Conservation (phyloP, 1,140 invertebrate species). For the Psilanteris sp. region DNA sequence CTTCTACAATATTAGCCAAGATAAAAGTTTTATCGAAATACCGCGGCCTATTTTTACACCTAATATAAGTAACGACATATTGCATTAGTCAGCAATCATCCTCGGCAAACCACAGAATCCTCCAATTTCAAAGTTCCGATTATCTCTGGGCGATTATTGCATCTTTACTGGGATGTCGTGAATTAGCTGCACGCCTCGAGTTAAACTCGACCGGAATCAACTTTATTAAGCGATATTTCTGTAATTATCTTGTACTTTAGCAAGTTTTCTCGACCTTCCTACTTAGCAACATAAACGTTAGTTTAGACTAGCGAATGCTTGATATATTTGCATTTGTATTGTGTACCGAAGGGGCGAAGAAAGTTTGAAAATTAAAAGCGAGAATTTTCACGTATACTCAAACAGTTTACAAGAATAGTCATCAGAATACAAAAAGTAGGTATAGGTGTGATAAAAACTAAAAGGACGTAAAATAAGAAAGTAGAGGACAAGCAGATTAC, state of each 20-base stretch:
- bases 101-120: slow-evolving; percentile 30
- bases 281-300: slow-evolving; percentile 46
- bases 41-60: slow-evolving; percentile 36
- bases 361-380: slow-evolving; percentile 73
- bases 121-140: slow-evolving; percentile 75
- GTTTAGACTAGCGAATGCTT: slow-evolving; percentile 11
- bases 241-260: slow-evolving; percentile 75
- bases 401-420: slow-evolving; percentile 25
- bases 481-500: slow-evolving; percentile 50
- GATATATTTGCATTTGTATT: slow-evolving; percentile 45
- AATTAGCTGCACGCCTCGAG: slow-evolving; percentile 41
- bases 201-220: slow-evolving; percentile 65
- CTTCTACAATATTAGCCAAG: slow-evolving; percentile 8
- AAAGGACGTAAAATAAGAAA: slow-evolving; percentile 39
- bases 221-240: slow-evolving; percentile 79
- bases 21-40: slow-evolving; percentile 45
- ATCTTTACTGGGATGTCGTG: slow-evolving; percentile 41
- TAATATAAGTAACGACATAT: slow-evolving; percentile 56
- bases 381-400: slow-evolving; percentile 13
- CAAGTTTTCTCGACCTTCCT: slow-evolving; percentile 7
- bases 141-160: slow-evolving; percentile 59
- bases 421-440: neutral
- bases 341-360: slow-evolving; percentile 16
- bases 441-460: neutral
- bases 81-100: slow-evolving; percentile 48